These are phyloP conservation scores for Dascyllus trimaculatus DNA, from an alignment of 2,113 vertebrate species.

Conservation along the genomic window DNA sequence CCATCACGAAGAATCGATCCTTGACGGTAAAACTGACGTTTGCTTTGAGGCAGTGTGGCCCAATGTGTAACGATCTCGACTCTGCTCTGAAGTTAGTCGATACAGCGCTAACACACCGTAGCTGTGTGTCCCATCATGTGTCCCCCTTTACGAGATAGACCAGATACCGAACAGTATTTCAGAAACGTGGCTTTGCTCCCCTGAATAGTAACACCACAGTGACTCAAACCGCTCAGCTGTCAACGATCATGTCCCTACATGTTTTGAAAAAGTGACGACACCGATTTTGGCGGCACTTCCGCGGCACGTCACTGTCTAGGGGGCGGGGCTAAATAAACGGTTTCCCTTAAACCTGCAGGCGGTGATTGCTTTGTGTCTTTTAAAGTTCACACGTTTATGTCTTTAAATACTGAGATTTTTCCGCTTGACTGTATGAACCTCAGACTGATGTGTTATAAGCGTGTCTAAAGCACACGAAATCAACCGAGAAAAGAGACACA, in stretches of 20 bases:
- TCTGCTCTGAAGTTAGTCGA: not conserved
- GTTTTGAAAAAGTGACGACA: constrained; percentile 43
- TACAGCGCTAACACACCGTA: not conserved
- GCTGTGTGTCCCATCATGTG: too few relatives aligned
- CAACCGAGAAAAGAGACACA: not conserved
- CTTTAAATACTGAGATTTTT: not conserved
- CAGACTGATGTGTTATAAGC: not conserved
- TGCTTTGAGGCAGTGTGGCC: not conserved
- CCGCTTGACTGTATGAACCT: constrained; percentile 8
- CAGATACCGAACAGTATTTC: not conserved
- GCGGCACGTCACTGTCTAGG: constrained; percentile 32
- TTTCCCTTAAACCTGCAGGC: too few relatives aligned
- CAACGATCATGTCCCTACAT: not conserved
- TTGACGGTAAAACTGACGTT: not conserved
- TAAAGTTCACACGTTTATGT: not conserved
- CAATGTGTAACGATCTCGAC: not conserved
- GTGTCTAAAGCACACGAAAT: constrained; percentile 1
- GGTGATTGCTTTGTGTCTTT: too few relatives aligned
- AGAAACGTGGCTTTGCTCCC: too few relatives aligned
- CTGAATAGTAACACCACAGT: not conserved
- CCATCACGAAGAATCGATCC: constrained; percentile 47
- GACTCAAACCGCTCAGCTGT: not conserved
- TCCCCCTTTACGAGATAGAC: not conserved
- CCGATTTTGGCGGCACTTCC: constrained; percentile 65
- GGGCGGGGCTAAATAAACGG: not conserved